These are phyloP conservation scores for Selenia dentaria DNA, from an alignment of 2,888 invertebrate genomes.

Conservation along the genomic window DNA sequence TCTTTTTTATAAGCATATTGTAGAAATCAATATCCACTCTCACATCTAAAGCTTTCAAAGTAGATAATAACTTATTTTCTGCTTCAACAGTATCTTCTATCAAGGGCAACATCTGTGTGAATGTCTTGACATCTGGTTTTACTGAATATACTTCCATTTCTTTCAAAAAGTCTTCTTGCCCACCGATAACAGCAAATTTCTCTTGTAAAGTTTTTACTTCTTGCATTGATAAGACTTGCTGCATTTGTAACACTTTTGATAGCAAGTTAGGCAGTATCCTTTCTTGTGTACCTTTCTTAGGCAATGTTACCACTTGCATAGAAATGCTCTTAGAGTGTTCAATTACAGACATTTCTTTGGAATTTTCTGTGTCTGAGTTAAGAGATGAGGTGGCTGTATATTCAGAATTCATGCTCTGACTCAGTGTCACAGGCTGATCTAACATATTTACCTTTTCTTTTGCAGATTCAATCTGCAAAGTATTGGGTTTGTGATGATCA, in stretches of 20 bases:
- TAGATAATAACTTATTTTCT: slow-evolving; percentile 88
- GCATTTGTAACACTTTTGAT: slow-evolving; percentile 83
- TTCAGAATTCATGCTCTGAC: too few relatives aligned
- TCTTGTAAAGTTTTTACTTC: slow-evolving; percentile 86
- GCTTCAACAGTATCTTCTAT: slow-evolving; percentile 87
- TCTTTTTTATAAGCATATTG: slow-evolving; percentile 93
- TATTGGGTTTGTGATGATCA: slow-evolving; percentile 20
- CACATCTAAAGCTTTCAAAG: slow-evolving; percentile 85
- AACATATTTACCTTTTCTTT: background rate
- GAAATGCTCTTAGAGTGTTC: slow-evolving; percentile 29
- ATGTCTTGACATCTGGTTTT: slow-evolving; percentile 91
- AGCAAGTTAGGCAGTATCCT: slow-evolving; percentile 87
- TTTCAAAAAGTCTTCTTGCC: slow-evolving; percentile 89
- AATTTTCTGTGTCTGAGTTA: slow-evolving; percentile 12
- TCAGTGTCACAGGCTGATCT: too few relatives aligned
- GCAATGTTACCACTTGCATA: slow-evolving; percentile 41
- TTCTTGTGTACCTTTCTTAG: slow-evolving; percentile 29
- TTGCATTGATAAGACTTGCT: slow-evolving; percentile 84
- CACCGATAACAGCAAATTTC: slow-evolving; percentile 91
- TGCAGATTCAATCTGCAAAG: slow-evolving; percentile 32
- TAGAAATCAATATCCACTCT: slow-evolving; percentile 92
- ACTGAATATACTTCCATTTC: slow-evolving; percentile 89
- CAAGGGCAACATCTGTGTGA: slow-evolving; percentile 90
- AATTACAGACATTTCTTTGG: slow-evolving; percentile 19
- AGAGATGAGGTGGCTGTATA: too few relatives aligned